Evolutionary conservation across 2,797 vertebrate species (phyloP), one percentile per base, ranked within the genome.

Genomic region (Enteromius anoplus): DNA sequence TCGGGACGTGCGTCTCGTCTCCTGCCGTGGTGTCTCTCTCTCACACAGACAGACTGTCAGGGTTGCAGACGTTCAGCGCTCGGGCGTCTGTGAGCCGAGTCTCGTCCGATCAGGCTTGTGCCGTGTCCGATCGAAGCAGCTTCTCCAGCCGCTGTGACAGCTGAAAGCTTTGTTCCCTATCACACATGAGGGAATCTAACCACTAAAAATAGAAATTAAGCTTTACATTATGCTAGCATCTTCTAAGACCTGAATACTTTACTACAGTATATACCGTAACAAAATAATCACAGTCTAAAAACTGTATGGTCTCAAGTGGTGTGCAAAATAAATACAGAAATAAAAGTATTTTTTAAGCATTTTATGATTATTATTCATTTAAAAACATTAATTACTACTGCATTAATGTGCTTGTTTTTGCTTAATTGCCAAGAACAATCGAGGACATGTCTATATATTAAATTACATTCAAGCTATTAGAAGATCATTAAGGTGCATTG

Each of bases 31-130:
- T 2, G 21, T 64, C 65, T 64, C 58, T 72, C 34, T 73, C 80
- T 82, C 75, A 55, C 55, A 5, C 21, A 23, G 72, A 70, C 79
- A 75, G 80, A 77, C 81, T 68, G 40, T 85, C 81, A 68, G 49
- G 29, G n/a, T 58, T 26, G 34, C 66, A 40, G 58, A 73, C 29
- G 80, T 73, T 75, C 58, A 82, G 14, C 32, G 19, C 47, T 42
- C 15, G 15, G 19, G 8, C 9, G 21, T 21, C 73, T 68, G 65
- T 45, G 49, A 55, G 65, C 78, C 0, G n/a, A 71, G 53, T 80
- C 78, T 42, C 11, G 37, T 72, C 55, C 11, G 7, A 81, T 81
- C 58, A 64, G 75, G 75, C 19, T 77, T 26, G 37, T 10, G 55
- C 23, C 7, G 3, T 32, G 40, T 64, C n/a, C 14, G 15, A 9